Evolutionary conservation across 2,797 vertebrate genomes (phyloP).

Genomic region (Argentina silus): DNA sequence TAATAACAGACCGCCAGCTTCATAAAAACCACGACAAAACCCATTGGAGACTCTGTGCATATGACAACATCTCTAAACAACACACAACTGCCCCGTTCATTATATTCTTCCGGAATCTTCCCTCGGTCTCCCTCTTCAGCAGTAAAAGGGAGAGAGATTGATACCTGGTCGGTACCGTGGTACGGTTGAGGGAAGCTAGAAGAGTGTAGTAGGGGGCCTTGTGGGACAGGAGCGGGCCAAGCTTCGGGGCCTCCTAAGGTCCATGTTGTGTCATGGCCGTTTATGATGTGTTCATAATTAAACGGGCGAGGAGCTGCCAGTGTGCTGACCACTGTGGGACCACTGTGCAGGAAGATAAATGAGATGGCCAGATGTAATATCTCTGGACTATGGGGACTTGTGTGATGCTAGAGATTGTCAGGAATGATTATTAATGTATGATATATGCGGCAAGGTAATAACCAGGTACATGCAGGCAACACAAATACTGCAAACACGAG

Average conservation of each 20-base stretch:
- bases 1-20: neutral
- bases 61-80: neutral
- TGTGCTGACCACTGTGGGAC: constrained; percentile 80
- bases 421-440: constrained; percentile 92
- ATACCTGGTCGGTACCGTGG: neutral
- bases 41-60: neutral
- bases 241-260: constrained; percentile 70
- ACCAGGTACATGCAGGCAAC: constrained; percentile 66
- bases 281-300: constrained; percentile 91
- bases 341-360: constrained; percentile 86
- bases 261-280: constrained; percentile 84
- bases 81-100: neutral
- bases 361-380: constrained; percentile 89
- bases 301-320: constrained; percentile 80
- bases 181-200: neutral
- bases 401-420: constrained; percentile 89
- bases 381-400: constrained; percentile 86
- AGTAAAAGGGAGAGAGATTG: constrained; percentile 4
- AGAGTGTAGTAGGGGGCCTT: neutral
- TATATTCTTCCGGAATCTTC: neutral
- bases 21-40: neutral
- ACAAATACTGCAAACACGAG: constrained; percentile 29
- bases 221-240: constrained; percentile 17
- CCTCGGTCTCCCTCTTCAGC: neutral
- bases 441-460: constrained; percentile 85